Evolutionary conservation across 1,140 invertebrate species (phyloP).

Genomic region (Megathymus violae): DNA sequence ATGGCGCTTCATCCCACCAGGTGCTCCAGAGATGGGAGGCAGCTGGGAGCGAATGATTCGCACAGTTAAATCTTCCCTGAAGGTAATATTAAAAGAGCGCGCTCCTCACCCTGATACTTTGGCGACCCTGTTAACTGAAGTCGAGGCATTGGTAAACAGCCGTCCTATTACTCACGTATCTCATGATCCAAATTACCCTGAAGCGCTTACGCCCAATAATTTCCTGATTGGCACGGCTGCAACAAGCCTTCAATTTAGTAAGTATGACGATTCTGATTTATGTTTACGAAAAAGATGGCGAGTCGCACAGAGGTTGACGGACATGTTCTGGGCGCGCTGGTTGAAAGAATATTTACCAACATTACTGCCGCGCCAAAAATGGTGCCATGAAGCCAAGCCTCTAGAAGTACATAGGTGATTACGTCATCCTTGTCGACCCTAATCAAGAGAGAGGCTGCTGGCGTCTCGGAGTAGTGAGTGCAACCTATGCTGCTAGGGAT

Average conservation of each 20-base stretch:
- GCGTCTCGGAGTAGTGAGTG: too few species aligned
- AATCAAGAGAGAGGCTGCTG: slow-evolving; percentile 14
- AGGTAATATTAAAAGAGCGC: slow-evolving; percentile 28
- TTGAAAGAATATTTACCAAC: slow-evolving; percentile 20
- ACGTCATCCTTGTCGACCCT: slow-evolving; percentile 10
- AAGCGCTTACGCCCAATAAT: slow-evolving; percentile 19
- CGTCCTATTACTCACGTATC: slow-evolving; percentile 22
- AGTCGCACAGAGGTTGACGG: slow-evolving; percentile 11
- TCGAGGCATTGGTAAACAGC: slow-evolving; percentile 19
- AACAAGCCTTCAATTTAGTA: slow-evolving; percentile 4
- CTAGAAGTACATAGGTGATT: slow-evolving; percentile 23
- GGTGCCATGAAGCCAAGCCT: not conserved
- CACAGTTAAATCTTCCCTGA: slow-evolving; percentile 20
- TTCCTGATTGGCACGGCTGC: slow-evolving; percentile 19
- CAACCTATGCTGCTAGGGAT: slow-evolving; percentile 5
- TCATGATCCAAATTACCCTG: slow-evolving; percentile 21
- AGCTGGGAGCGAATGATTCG: slow-evolving; percentile 31
- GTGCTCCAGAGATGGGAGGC: slow-evolving; percentile 31
- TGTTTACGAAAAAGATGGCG: slow-evolving; percentile 11
- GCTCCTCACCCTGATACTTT: slow-evolving; percentile 28
- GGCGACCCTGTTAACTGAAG: slow-evolving; percentile 25
- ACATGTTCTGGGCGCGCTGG: slow-evolving; percentile 23
- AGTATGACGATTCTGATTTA: slow-evolving; percentile 7
- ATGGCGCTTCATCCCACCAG: slow-evolving; percentile 29
- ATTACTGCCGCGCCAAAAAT: slow-evolving; percentile 15